These are phyloP conservation scores for Zaprionus vittiger DNA, from an alignment of 1,140 invertebrate genomes.

Conservation along the genomic window DNA sequence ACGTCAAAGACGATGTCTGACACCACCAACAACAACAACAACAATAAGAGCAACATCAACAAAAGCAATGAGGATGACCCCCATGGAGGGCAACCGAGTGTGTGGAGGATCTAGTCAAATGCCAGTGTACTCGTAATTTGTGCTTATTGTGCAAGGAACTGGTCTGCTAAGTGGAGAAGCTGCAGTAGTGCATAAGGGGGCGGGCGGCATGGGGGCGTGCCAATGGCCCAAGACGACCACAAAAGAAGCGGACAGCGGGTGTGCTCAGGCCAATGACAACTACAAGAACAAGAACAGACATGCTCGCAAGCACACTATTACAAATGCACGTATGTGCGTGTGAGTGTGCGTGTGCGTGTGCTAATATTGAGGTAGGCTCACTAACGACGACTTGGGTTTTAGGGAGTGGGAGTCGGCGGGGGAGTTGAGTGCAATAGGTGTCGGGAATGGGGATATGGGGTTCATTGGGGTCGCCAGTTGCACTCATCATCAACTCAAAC, in stretches of 20 bases:
- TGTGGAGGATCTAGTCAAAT: constrained; percentile 37
- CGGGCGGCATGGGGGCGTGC: background rate
- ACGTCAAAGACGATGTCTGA: constrained; percentile 53
- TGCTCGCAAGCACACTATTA: constrained; percentile 6
- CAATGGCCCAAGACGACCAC: constrained; percentile 55
- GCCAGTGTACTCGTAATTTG: constrained; percentile 72
- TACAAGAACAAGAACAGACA: constrained; percentile 26
- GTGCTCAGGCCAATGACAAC: constrained; percentile 27
- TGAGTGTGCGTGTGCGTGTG: constrained; percentile 36
- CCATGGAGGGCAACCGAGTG: constrained; percentile 58
- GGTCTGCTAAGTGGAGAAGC: background rate
- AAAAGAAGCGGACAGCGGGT: constrained; percentile 72
- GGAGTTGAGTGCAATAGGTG: background rate
- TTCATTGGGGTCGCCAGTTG: constrained; percentile 61
- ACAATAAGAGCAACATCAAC: constrained; percentile 1
- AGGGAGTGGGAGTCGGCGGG: constrained; percentile 10
- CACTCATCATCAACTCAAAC: constrained; percentile 79
- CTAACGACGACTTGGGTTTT: constrained; percentile 6
- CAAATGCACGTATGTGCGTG: constrained; percentile 14
- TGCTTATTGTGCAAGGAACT: constrained; percentile 67
- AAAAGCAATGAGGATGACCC: constrained; percentile 50
- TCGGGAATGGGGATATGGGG: background rate
- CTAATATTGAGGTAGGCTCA: constrained; percentile 79
- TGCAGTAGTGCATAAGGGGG: background rate
- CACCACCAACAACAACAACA: constrained; percentile 8